phyloP scores from a whole-genome alignment of 2,888 invertebrate genomes.

The Drosophila niveifrons region DNA sequence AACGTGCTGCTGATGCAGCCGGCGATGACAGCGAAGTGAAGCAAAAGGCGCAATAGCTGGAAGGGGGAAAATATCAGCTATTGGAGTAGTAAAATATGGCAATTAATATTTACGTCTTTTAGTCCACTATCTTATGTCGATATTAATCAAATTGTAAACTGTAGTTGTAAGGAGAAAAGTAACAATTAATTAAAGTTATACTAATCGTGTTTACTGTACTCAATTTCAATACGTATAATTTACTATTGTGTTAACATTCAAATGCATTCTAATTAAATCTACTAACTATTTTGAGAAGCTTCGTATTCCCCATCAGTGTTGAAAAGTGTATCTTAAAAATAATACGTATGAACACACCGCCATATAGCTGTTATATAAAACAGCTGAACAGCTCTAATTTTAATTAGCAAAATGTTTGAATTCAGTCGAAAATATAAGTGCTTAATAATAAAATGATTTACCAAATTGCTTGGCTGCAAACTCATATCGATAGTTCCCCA shows the following conservation, averaged over 20 bases:
- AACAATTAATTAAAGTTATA: slow-evolving; percentile 5
- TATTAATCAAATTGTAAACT: slow-evolving; percentile 26
- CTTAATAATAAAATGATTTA: too few species aligned
- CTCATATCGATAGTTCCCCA: not conserved
- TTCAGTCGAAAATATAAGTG: too few species aligned
- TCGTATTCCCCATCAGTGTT: too few species aligned
- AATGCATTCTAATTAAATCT: slow-evolving; percentile 8
- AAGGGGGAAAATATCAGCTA: not conserved
- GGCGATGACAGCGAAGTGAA: slow-evolving; percentile 43
- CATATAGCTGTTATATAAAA: too few species aligned
- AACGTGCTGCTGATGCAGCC: slow-evolving; percentile 36
- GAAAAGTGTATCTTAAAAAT: too few species aligned
- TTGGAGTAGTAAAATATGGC: slow-evolving; percentile 8
- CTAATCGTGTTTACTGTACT: slow-evolving; percentile 14
- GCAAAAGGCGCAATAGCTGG: slow-evolving; percentile 54
- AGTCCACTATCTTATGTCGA: slow-evolving; percentile 10
- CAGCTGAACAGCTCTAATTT: too few species aligned
- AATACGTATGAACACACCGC: too few species aligned
- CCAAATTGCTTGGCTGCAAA: slow-evolving; percentile 8
- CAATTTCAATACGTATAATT: slow-evolving; percentile 9
- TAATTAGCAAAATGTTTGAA: too few species aligned
- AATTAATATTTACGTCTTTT: slow-evolving; percentile 20
- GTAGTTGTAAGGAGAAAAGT: slow-evolving; percentile 13
- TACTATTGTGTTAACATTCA: slow-evolving; percentile 13
- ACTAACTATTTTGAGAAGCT: not conserved